phyloP scores from a whole-genome alignment of 2,888 invertebrate genomes.

The Osmoderma eremita region DNA sequence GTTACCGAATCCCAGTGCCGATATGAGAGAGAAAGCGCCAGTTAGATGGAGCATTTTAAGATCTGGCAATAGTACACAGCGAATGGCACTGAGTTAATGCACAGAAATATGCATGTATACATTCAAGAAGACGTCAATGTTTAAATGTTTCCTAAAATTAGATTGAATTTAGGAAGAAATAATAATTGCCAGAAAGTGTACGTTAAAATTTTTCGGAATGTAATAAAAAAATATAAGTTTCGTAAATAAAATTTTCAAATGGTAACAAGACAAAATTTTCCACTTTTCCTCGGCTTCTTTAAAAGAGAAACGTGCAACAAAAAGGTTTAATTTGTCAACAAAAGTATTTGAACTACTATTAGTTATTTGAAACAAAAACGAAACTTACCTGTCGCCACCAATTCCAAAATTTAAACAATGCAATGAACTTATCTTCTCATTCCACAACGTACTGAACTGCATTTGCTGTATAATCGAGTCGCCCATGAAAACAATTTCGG shows the following conservation, averaged over 20 bases:
- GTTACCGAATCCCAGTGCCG: no score
- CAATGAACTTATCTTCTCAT: constrained; percentile 72
- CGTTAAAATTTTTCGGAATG: constrained; percentile 3
- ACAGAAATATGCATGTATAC: not conserved
- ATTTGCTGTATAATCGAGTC: constrained; percentile 74
- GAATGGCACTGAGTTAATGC: not conserved
- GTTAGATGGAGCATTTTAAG: no score
- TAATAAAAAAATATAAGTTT: no score
- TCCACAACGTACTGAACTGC: constrained; percentile 71
- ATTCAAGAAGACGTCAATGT: constrained; percentile 12
- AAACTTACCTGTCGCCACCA: constrained; percentile 69
- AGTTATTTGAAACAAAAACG: constrained; percentile 5
- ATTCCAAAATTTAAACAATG: constrained; percentile 79
- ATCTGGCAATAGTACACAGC: no score
- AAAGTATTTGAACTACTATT: no score
- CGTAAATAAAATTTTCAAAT: no score
- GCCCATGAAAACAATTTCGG: constrained; percentile 76
- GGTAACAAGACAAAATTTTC: no score
- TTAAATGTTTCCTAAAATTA: constrained; percentile 35
- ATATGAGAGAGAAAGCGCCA: no score
- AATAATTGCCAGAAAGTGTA: constrained; percentile 8
- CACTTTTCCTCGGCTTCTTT: no score
- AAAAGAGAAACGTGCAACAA: no score
- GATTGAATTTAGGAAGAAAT: constrained; percentile 1
- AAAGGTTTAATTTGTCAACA: no score